Evolutionary conservation across 2,797 vertebrate species (phyloP), one percentile per base, ranked within the genome.

Genomic region (Notoglanidium macrostoma): DNA sequence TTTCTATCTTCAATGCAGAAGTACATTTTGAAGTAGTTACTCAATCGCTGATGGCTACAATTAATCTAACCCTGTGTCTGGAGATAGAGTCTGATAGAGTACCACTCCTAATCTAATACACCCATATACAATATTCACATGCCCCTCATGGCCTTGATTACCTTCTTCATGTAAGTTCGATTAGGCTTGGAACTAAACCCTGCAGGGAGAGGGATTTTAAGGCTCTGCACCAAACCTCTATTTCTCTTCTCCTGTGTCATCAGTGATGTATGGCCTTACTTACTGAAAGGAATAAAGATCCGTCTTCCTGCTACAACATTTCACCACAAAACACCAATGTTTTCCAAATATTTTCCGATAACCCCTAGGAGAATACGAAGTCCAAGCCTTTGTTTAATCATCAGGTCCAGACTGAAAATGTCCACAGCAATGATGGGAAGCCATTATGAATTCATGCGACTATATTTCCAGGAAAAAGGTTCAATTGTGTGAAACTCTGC

Each of bases 231-330:
- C n/a, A 32, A 35, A 46, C 26, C 74, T 84, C 63, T 17, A 84
- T 73, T 44, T 7, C 55, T 59, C 79, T 51, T 23, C 40, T 63
- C 26, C 17, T 15, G 7, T 68, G 79, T 77, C 79, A 77, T 68
- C 70, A 15, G 55, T 86, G 78, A 88, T 88, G n/a, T 88, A 88
- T 70, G 61, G 46, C 51, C 21, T 76, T 57, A 63, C 78, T 55
- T 65, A 88, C 55, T 29, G 72, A 83, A 74, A 57, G 61, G 51
- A 70, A 65, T 82, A 83, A 54, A 83, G 49, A 82, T 83, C 83
- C 11, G 77, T 85, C 46, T 85, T 73, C 6, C 44, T 73, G 65
- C 73, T 70, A 68, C 57, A 85, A 85, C 81, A 84, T 67, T 54
- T 67, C 29, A 51, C 81, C 23, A 57, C 14, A 74, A 88, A 35